phyloP scores from a whole-genome alignment of 2,888 invertebrate species.

The Pheosia gnoma region DNA sequence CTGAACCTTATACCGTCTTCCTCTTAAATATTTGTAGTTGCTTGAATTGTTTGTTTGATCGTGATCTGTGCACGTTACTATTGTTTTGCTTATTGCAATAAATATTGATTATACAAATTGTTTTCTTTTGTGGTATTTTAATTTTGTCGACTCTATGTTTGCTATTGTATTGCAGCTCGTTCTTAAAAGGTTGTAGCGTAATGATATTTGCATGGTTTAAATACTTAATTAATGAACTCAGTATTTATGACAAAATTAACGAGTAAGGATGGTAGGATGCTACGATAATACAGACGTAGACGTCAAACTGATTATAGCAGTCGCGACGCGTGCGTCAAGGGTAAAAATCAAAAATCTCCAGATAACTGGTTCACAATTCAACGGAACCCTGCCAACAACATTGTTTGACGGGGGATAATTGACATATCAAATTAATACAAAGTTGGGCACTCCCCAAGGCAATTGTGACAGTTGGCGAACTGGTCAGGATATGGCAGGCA shows the following conservation, averaged over 20 bases:
- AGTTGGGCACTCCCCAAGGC: slow-evolving; percentile 10
- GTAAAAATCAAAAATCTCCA: background rate
- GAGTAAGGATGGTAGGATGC: too few species aligned
- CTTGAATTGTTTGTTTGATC: background rate
- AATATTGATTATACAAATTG: background rate
- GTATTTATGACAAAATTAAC: too few species aligned
- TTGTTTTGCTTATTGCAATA: background rate
- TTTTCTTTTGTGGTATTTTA: too few species aligned
- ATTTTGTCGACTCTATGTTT: too few species aligned
- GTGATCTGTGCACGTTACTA: background rate
- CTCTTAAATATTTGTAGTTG: background rate
- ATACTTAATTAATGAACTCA: too few species aligned
- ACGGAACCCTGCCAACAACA: background rate
- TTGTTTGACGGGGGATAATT: background rate
- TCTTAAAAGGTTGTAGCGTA: too few species aligned
- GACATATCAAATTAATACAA: slow-evolving; percentile 12
- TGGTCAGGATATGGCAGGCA: slow-evolving; percentile 10
- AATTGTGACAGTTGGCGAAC: slow-evolving; percentile 8
- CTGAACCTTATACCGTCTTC: slow-evolving; percentile 37
- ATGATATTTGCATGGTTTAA: too few species aligned
- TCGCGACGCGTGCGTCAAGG: background rate
- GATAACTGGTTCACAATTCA: background rate
- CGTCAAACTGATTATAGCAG: too few species aligned
- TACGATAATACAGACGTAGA: too few species aligned
- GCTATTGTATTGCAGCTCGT: too few species aligned